Evolutionary conservation across 2,113 vertebrate genomes (phyloP).

Genomic region (Chauna torquata): DNA sequence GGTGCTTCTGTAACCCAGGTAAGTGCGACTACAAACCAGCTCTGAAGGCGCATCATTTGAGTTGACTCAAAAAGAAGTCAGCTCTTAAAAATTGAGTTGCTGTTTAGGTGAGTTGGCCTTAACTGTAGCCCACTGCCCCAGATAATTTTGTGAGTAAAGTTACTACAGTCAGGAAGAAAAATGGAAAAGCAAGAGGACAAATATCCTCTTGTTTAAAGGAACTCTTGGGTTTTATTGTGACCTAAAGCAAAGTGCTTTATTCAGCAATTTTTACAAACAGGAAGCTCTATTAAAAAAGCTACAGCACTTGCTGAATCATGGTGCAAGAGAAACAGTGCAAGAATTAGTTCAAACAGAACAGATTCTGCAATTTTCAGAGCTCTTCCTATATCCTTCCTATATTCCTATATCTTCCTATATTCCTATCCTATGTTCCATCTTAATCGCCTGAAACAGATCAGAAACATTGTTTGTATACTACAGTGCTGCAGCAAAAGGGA

Average conservation of each 20-base stretch:
- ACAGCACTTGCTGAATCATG: conserved; percentile 30
- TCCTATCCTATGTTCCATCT: accelerated
- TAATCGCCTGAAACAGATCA: not conserved
- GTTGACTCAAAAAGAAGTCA: no score
- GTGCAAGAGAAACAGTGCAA: not conserved
- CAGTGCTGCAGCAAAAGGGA: not conserved
- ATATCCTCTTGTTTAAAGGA: conserved; percentile 35
- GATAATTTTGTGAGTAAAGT: not conserved
- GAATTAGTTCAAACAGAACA: not conserved
- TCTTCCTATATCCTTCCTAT: not conserved
- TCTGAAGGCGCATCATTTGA: not conserved
- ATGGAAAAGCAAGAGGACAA: conserved; percentile 22
- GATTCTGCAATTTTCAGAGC: not conserved
- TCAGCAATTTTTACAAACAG: conserved; percentile 51
- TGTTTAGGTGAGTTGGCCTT: not conserved
- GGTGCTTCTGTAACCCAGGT: not conserved
- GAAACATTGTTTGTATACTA: not conserved
- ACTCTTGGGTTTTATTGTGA: not conserved
- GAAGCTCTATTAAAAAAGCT: conserved; percentile 21
- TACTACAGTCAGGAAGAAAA: not conserved
- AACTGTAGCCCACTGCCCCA: not conserved
- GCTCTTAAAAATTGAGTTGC: not conserved
- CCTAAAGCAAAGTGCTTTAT: conserved; percentile 39
- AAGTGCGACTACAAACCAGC: not conserved
- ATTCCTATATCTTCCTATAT: no score